phyloP scores from a whole-genome alignment of 64 coral and sea anemone genomes.

The Montipora cactus region DNA sequence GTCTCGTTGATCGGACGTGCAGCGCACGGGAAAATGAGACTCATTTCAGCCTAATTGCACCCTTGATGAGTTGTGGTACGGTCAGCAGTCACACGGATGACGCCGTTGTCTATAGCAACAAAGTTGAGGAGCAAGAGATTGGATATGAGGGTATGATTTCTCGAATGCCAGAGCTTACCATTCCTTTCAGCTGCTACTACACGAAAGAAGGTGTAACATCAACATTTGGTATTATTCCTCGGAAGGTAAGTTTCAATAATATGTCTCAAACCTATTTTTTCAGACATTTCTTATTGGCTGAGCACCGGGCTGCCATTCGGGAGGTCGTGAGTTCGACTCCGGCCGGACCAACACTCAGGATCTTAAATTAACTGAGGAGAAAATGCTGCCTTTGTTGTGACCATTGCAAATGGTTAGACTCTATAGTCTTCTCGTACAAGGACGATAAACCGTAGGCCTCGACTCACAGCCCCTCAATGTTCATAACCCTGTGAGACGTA shows the following conservation, averaged over 20 bases:
- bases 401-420: no score
- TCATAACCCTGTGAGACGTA: no score
- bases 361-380: no score
- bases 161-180: conserved; percentile 70
- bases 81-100: conserved; percentile 64
- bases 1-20: conserved; percentile 61
- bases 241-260: conserved; percentile 52
- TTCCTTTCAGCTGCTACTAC: conserved; percentile 91
- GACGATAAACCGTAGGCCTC: no score
- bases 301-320: no score
- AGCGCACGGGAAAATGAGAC: conserved; percentile 76
- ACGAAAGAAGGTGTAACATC: conserved; percentile 91
- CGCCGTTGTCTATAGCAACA: conserved; percentile 85
- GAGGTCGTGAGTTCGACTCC: no score
- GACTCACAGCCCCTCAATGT: no score
- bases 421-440: no score
- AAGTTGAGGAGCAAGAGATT: conserved; percentile 48
- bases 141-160: conserved; percentile 71
- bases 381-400: no score
- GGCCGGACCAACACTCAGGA: no score
- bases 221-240: conserved; percentile 80
- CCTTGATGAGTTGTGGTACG: conserved; percentile 86
- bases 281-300: no score
- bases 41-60: conserved; percentile 74
- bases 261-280: no score